Percentiles rank a stretch among this genome's conserved stretches.
Conservation (phyloP, 2,797 vertebrate genomes). For the Pangasius larnaudii region DNA sequence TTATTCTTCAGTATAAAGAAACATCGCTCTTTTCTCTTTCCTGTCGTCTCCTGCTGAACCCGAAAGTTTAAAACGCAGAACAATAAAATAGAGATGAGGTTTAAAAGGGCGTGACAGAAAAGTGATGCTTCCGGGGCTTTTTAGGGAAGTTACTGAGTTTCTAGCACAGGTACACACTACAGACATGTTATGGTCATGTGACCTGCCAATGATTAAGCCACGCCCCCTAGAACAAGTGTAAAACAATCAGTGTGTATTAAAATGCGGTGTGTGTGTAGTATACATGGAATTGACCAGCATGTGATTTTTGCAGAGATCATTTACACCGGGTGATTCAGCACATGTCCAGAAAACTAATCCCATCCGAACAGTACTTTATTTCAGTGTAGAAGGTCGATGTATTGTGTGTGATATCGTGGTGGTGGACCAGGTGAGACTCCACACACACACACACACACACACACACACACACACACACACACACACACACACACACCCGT, state of each 20-base stretch:
- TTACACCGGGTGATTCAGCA: not conserved
- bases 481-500: not conserved
- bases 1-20: not conserved
- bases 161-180: not conserved
- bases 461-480: slow-evolving; percentile 5
- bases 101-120: not conserved
- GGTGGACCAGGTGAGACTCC: slow-evolving; percentile 16
- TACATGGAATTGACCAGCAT: not conserved
- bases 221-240: not conserved
- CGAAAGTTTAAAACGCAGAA: not conserved
- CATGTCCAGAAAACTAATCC: not conserved
- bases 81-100: not conserved
- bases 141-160: not conserved
- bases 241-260: slow-evolving; percentile 2
- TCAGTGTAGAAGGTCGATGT: not conserved
- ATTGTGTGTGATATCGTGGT: not conserved
- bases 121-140: not conserved
- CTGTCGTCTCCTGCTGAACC: not conserved
- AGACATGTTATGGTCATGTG: not conserved
- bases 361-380: not conserved
- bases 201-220: not conserved
- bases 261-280: not conserved
- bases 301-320: not conserved
- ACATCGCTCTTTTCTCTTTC: not conserved
- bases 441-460: slow-evolving; percentile 14